Base-by-base conservation (phyloP, 2,888 invertebrate species). In the Quadroppia sp. region DNA sequence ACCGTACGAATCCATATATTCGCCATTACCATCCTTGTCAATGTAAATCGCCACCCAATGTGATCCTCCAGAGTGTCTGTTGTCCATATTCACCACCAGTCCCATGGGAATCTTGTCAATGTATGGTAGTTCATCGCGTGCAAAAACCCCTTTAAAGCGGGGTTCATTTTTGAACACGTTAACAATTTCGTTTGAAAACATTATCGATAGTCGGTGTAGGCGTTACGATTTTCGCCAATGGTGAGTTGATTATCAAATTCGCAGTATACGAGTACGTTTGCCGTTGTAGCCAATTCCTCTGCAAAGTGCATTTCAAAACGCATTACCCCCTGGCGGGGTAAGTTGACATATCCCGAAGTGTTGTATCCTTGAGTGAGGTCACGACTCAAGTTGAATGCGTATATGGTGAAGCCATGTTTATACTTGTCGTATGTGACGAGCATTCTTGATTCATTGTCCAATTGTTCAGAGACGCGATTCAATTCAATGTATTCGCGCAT, bases 281-380 rank as follows among this genome's bases (percentile, higher is more conserved):
- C 30, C 0, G 30, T 59, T 1, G 1, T 11, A 4, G 56, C 0
- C 3, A 71, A 28, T 23, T 40, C 15, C 0, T 28, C 2, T 40
- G 20, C 25, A 25, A 74, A 74, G 7, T 32, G 36, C 2, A 74
- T 40, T 20, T 74, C 53, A 23, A 74, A 23, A 1, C 74, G n/a
- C 0, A 74, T 23, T 2, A 36, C 23, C 9, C 74, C 74, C 9
- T 56, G 13, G 11, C 23, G 53, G 0, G 70, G 56, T 0, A 40
- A 28, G 20, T 56, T 74, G 0, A 74, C 71, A 23, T 74, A 42
- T 0, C 59, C 70, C 7, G n/a, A 9, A 30, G 20, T 1, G 17
- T 32, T 50, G 40, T 53, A 74, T 13, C 74, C 74, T n/a, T 71
- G 25, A 0, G 56, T 42, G n/a, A 69, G 32, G 45, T 73, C 73